phyloP scores from a whole-genome alignment of 2,888 invertebrate species.

The Meiosimyza platycephala region DNA sequence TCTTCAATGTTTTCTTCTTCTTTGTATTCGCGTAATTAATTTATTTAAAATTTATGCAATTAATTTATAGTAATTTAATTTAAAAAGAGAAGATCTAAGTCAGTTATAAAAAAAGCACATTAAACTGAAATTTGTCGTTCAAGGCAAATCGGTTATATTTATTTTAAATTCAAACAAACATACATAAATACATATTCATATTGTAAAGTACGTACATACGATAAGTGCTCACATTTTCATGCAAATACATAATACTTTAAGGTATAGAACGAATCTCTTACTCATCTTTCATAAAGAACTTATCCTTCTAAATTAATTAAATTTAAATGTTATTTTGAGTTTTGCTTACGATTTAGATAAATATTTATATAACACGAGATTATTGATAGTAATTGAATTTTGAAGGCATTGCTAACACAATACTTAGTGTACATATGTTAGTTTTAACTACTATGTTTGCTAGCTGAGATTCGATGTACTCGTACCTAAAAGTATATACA shows the following conservation, averaged over 20 bases:
- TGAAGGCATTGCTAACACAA: not conserved
- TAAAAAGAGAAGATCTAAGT: not conserved
- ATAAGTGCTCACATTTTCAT: not conserved
- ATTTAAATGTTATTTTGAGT: conserved; percentile 28
- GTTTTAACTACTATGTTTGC: too few relatives aligned
- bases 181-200: not conserved
- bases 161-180: not conserved
- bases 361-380: not conserved
- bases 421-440: too few relatives aligned
- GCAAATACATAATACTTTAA: not conserved
- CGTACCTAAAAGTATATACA: too few relatives aligned
- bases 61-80: not conserved
- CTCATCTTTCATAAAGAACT: not conserved
- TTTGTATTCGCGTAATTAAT: conserved; percentile 28
- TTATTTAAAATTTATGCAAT: conserved; percentile 28
- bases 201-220: conserved; percentile 17
- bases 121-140: not conserved
- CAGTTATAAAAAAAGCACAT: not conserved
- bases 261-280: conserved; percentile 4
- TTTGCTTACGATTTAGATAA: conserved; percentile 27
- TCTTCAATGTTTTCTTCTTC: conserved; percentile 32
- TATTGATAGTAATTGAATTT: conserved; percentile 4
- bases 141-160: not conserved
- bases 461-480: too few relatives aligned
- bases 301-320: conserved; percentile 18